Conservation (phyloP, 2,113 vertebrate species). For the Rostratula benghalensis region DNA sequence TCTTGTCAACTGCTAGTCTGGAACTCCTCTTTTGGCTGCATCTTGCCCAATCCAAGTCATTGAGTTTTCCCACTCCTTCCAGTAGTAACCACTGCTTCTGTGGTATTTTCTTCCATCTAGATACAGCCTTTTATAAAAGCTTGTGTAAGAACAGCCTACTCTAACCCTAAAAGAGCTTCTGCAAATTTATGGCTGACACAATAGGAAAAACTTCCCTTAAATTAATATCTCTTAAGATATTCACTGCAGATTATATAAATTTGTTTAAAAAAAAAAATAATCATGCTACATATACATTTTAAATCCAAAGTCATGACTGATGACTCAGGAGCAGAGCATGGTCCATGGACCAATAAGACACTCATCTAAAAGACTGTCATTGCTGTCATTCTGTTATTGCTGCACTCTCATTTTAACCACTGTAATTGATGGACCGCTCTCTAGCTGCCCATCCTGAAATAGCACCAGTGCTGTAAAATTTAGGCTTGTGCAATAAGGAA, state of each 20-base stretch:
- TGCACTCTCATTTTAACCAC: not conserved
- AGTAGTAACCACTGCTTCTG: not conserved
- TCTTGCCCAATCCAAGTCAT: rapidly evolving
- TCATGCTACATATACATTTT: not conserved
- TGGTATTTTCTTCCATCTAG: not conserved
- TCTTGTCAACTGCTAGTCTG: not conserved
- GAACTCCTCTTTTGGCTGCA: not conserved
- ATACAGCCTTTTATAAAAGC: not conserved
- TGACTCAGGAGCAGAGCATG: not conserved
- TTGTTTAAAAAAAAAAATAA: not conserved
- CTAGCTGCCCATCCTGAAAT: not conserved
- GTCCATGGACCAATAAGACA: not conserved
- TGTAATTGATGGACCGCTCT: not conserved
- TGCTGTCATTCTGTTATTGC: not conserved
- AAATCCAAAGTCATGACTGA: not conserved
- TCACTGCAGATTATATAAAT: not conserved
- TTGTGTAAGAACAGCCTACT: not conserved
- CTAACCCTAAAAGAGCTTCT: not conserved
- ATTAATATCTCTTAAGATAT: not conserved
- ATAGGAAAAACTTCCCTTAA: not conserved
- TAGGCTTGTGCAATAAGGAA: not conserved
- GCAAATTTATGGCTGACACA: not conserved
- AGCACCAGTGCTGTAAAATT: not conserved
- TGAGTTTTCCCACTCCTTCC: not conserved
- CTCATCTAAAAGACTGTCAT: not conserved